These are phyloP conservation scores for Lophura nycthemera DNA, from an alignment of 2,113 vertebrate species.

Conservation along the genomic window DNA sequence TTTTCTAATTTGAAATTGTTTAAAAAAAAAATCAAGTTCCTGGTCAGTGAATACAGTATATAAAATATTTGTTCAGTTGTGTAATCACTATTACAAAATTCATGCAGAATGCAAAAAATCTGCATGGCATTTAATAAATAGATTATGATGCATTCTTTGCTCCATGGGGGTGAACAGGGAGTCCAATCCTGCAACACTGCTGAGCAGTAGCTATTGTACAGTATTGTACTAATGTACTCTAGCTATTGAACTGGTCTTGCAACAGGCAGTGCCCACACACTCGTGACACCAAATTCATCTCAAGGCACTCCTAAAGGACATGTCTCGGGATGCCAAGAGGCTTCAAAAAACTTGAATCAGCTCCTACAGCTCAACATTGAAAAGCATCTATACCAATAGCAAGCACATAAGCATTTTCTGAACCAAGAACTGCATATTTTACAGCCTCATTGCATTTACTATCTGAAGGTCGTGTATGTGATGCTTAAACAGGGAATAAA, in stretches of 20 bases:
- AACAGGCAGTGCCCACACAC: background rate
- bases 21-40: background rate
- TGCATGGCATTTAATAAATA: background rate
- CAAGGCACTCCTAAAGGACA: background rate
- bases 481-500: background rate
- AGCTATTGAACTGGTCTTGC: background rate
- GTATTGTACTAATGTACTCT: too few relatives aligned
- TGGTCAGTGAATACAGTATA: background rate
- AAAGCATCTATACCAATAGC: background rate
- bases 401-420: background rate
- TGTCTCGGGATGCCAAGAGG: rapidly evolving
- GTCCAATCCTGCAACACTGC: background rate
- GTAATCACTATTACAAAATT: background rate
- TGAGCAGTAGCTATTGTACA: background rate
- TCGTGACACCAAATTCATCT: background rate
- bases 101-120: background rate
- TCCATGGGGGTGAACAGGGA: background rate
- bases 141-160: background rate
- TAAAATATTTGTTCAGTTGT: background rate
- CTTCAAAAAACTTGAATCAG: background rate
- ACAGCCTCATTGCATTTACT: background rate
- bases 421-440: background rate
- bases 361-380: background rate
- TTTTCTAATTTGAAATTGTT: background rate
- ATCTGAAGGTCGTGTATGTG: background rate